Evolutionary conservation across 92 coral and sea anemone species (phyloP), one percentile per base, ranked within the genome.

Genomic region (Blastomussa wellsi): DNA sequence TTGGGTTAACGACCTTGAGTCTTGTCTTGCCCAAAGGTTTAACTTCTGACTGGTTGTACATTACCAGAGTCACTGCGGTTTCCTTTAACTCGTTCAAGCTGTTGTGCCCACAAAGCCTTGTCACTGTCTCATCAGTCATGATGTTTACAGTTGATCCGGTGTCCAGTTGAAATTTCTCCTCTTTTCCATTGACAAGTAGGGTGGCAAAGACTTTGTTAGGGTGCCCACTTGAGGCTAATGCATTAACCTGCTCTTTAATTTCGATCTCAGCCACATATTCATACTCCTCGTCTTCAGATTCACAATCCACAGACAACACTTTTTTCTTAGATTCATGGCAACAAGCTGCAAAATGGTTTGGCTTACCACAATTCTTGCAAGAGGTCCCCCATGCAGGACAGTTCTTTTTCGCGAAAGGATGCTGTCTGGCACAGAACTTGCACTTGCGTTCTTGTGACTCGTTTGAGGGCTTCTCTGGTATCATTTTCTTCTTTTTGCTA

Each of bases 361-460:
- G 77, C 78, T 72, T 82, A 26, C 85, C 69, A 69, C 89, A 86
- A 32, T 70, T 52, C 37, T 72, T 69, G 73, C 95, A 92, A n/a
- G 76, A 59, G 73, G 84, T 72, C 47, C 89, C 93, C 91, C 89
- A 89, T 8, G 95, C 91, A 53, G 92, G 91, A 55, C 92, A 91
- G 74, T 76, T 68, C 32, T 88, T 74, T 35, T 86, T 84, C 33
- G 80, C 88, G 24, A 77, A 80, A 51, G 83, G 64, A 69, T 88
- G 94, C 12, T 64, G 80, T 70, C 78, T 81, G 42, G 79, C 86
- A 81, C 94, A 91, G 51, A 79, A 91, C 82, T 80, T 88, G 73
- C 94, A 88, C 72, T 55, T 49, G 71, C 78, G 68, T 19, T 36
- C 75, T 66, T 55, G 32, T 79, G 84, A 9, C 67, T 88, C 78